Conservation (phyloP, 2,797 vertebrate genomes). For the Neopelma chrysocephalum region DNA sequence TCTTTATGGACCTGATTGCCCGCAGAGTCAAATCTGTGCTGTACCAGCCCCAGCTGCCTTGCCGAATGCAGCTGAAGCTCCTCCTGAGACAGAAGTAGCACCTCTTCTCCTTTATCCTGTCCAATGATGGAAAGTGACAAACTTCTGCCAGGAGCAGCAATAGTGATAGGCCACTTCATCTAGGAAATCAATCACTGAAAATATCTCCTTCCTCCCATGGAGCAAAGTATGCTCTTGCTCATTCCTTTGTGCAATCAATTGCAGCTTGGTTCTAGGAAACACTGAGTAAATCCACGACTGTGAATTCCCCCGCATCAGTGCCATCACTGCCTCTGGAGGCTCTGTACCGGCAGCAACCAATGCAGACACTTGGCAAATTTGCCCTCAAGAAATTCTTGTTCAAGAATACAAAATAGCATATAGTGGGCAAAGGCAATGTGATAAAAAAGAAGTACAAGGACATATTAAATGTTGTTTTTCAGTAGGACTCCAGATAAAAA, state of each 20-base stretch:
- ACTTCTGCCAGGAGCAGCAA: neutral
- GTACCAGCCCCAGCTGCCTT: neutral
- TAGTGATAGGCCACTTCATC: neutral
- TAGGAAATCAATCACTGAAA: neutral
- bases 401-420: neutral
- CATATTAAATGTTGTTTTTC: neutral
- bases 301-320: neutral
- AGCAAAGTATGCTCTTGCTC: neutral
- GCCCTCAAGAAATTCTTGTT: neutral
- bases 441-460: neutral
- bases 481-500: neutral
- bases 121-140: neutral
- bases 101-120: neutral
- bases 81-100: neutral
- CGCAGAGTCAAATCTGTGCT: neutral
- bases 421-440: neutral
- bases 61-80: neutral
- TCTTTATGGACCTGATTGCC: neutral
- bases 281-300: neutral
- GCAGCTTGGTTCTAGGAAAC: neutral
- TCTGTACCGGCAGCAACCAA: neutral
- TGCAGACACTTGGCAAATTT: neutral
- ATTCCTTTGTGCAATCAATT: neutral
- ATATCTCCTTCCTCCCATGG: neutral
- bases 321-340: neutral